Conservation (phyloP, 2,113 vertebrate species). For the Isurus oxyrinchus region DNA sequence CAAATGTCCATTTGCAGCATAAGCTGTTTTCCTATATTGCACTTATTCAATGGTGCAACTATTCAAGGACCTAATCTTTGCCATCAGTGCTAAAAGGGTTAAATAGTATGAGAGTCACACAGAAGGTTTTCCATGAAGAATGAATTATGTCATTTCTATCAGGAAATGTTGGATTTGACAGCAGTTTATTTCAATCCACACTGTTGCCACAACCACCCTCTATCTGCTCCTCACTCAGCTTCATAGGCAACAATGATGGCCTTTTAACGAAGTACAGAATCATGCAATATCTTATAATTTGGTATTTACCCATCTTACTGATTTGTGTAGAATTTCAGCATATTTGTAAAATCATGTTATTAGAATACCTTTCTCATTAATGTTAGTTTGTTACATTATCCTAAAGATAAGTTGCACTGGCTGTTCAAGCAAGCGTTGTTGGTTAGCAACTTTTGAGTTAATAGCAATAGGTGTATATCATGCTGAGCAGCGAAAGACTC, state of each 20-base stretch:
- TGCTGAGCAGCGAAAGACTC: neutral
- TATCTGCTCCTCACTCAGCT: neutral
- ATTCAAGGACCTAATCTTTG: neutral
- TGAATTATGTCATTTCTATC: neutral
- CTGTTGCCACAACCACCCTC: neutral
- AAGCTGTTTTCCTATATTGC: neutral
- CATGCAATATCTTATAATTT: slow-evolving; percentile 12
- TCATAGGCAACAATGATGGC: neutral
- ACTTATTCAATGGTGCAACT: neutral
- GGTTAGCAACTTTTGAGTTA: neutral
- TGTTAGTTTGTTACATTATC: neutral
- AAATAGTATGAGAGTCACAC: neutral
- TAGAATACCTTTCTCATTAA: neutral
- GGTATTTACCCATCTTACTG: neutral
- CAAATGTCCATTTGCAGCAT: neutral
- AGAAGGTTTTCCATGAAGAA: neutral
- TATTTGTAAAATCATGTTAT: neutral
- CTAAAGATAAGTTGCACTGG: neutral
- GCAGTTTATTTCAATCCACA: neutral
- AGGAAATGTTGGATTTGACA: neutral
- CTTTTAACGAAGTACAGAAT: neutral
- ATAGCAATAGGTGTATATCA: neutral
- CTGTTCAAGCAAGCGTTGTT: neutral
- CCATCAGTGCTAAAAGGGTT: neutral
- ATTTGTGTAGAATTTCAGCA: neutral